Percentiles rank a stretch among this genome's conserved stretches.
These are phyloP conservation scores for Intellagama lesueurii DNA, from an alignment of 2,797 vertebrate genomes.

Conservation along the genomic window DNA sequence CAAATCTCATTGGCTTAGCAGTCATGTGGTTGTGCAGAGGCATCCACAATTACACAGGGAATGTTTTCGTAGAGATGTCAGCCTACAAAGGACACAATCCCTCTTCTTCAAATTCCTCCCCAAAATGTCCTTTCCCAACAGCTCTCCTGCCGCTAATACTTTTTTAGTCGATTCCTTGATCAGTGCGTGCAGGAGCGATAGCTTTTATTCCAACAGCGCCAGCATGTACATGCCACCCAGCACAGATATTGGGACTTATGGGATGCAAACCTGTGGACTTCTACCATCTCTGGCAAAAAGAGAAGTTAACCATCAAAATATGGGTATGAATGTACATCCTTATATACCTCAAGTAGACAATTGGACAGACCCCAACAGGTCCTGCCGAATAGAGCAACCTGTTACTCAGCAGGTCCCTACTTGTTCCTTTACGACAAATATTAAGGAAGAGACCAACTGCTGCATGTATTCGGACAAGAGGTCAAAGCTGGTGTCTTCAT, in stretches of 20 bases:
- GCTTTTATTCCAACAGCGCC: constrained; percentile 96
- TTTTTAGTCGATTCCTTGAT: constrained; percentile 99
- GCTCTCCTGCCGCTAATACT: constrained; percentile 97
- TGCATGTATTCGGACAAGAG: constrained; percentile 99
- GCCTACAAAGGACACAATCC: constrained; percentile 98
- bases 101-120: constrained; percentile 92
- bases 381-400: constrained; percentile 95
- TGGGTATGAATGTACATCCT: constrained; percentile 97
- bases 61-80: constrained; percentile 99
- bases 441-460: constrained; percentile 99
- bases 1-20: constrained; percentile 98
- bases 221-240: constrained; percentile 98
- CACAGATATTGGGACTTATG: constrained; percentile 98
- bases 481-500: constrained; percentile 91
- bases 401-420: constrained; percentile 93
- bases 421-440: constrained; percentile 96
- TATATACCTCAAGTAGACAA: constrained; percentile 99
- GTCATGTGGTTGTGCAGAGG: constrained; percentile 98
- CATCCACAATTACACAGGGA: constrained; percentile 95
- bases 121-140: constrained; percentile 99
- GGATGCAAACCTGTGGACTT: constrained; percentile 99
- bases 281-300: constrained; percentile 98
- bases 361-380: constrained; percentile 95
- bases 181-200: constrained; percentile 97
- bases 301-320: constrained; percentile 96